phyloP scores from a whole-genome alignment of 1,140 invertebrate species.

The Eriocheir sinensis region DNA sequence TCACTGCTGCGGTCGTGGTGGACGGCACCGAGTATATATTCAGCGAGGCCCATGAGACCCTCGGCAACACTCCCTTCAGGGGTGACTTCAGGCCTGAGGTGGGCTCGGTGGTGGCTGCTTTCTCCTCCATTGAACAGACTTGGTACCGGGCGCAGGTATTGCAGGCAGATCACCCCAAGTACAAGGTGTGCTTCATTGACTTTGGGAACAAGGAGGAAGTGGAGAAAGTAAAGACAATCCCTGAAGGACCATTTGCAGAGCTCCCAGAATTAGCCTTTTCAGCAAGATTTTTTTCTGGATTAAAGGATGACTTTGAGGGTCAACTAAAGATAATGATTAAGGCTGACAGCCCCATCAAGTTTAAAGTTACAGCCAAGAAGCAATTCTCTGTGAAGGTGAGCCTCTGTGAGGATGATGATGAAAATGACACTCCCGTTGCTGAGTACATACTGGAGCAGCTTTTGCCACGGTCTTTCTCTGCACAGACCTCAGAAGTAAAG shows the following conservation, averaged over 20 bases:
- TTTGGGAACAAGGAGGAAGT: conserved; percentile 7
- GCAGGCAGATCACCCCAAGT: background rate
- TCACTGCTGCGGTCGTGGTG: background rate
- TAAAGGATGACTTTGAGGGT: background rate
- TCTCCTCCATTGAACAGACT: background rate
- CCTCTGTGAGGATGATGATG: background rate
- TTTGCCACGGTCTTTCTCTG: background rate
- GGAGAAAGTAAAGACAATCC: background rate
- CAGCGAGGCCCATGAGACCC: background rate
- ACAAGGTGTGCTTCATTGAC: background rate
- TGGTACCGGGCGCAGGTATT: background rate
- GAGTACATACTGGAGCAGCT: background rate
- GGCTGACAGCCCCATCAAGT: background rate
- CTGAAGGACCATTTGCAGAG: conserved; percentile 26
- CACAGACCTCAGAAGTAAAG: background rate
- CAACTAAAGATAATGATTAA: background rate
- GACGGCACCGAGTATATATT: background rate
- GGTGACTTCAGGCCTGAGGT: background rate
- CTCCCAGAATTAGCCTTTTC: background rate
- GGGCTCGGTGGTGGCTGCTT: background rate
- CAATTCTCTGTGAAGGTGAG: background rate
- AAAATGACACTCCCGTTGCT: background rate
- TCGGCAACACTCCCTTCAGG: background rate
- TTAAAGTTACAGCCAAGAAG: conserved; percentile 37
- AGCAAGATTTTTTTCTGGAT: background rate